Evolutionary conservation across 2,888 invertebrate species (phyloP).

Genomic region (Meiosimyza decipiens): DNA sequence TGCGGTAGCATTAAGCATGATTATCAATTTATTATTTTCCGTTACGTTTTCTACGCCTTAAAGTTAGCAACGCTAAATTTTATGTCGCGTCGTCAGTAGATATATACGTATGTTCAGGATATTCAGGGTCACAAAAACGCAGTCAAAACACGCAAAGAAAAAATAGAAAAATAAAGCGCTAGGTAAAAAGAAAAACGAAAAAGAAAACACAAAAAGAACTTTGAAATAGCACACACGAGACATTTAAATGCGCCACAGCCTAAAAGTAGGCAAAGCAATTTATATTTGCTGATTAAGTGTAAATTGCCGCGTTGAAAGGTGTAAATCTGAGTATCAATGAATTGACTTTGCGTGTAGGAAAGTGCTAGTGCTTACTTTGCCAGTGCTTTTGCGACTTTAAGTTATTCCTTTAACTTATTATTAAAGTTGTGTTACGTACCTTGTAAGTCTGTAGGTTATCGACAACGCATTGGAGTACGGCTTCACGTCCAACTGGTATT

Average conservation of each 20-base stretch:
- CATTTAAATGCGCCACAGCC: not conserved
- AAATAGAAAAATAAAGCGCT: slow-evolving; percentile 15
- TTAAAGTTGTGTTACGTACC: slow-evolving; percentile 63
- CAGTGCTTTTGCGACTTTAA: not conserved
- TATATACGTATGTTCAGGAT: not conserved
- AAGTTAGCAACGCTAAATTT: slow-evolving; percentile 19
- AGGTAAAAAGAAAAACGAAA: slow-evolving; percentile 29
- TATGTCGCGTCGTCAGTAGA: not conserved
- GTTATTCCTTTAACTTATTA: not conserved
- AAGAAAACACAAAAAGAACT: not conserved
- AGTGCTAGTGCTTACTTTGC: not conserved
- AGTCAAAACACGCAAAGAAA: slow-evolving; percentile 14
- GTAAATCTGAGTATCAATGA: not conserved
- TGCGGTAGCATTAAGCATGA: slow-evolving; percentile 37
- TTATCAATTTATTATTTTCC: slow-evolving; percentile 50
- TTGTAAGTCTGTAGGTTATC: slow-evolving; percentile 77
- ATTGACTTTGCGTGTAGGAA: not conserved
- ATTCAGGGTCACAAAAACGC: not conserved
- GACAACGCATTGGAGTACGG: slow-evolving; percentile 75
- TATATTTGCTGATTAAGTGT: slow-evolving; percentile 55
- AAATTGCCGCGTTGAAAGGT: slow-evolving; percentile 50
- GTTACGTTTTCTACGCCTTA: slow-evolving; percentile 38
- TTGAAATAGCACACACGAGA: not conserved
- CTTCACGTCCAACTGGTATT: slow-evolving; percentile 76
- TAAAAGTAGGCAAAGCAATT: slow-evolving; percentile 45